These are phyloP conservation scores for Aporrectodea caliginosa DNA, from an alignment of 1,140 invertebrate genomes.

Conservation along the genomic window DNA sequence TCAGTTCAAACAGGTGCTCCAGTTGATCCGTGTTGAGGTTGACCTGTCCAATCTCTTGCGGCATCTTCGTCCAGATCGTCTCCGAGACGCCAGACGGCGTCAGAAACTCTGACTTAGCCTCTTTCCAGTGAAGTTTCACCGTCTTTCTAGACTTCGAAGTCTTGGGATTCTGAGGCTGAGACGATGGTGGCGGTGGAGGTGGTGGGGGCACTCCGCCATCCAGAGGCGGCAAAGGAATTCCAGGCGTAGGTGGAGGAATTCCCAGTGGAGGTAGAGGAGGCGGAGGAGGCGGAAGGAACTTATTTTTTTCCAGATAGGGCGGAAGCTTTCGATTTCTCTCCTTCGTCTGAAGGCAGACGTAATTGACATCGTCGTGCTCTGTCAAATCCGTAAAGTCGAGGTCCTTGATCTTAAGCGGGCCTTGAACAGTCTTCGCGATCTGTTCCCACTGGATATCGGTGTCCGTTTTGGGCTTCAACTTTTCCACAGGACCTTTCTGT, in stretches of 20 bases:
- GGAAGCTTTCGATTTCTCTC: background rate
- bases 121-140: conserved; percentile 99
- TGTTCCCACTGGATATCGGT: conserved; percentile 77
- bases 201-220: conserved; percentile 47
- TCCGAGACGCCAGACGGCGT: conserved; percentile 63
- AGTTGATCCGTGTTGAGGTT: conserved; percentile 84
- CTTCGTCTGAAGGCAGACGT: conserved; percentile 33
- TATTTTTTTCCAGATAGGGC: too few species aligned
- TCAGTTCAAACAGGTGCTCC: conserved; percentile 94
- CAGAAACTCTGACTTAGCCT: conserved; percentile 61
- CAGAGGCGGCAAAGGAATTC: conserved; percentile 50
- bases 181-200: conserved; percentile 35
- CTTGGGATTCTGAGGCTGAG: conserved; percentile 31
- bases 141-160: conserved; percentile 71
- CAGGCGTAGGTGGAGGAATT: conserved; percentile 20
- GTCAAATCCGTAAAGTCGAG: conserved; percentile 60
- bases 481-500: conserved; percentile 38
- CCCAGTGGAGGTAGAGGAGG: background rate
- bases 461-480: conserved; percentile 57
- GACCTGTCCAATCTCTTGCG: conserved; percentile 61
- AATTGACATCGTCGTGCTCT: conserved; percentile 60
- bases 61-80: conserved; percentile 93
- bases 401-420: conserved; percentile 81
- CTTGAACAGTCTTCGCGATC: conserved; percentile 64
- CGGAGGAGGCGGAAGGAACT: background rate